phyloP scores from a whole-genome alignment of 2,113 vertebrate species.

The Phyllostomus hastatus region DNA sequence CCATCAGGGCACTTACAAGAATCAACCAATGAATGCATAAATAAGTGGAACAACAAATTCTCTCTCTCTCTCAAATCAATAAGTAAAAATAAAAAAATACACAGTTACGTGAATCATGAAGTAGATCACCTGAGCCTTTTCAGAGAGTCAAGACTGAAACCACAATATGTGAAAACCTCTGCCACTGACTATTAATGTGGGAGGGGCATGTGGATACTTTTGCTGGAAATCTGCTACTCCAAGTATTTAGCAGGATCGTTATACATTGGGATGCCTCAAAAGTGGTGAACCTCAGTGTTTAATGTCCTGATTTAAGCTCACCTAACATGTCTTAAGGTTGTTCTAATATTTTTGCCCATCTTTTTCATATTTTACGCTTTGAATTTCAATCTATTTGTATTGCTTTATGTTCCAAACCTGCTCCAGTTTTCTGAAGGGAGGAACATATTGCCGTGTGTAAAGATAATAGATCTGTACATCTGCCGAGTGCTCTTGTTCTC shows the following conservation, averaged over 20 bases:
- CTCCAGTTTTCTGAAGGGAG: constrained; percentile 38
- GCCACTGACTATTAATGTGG: background rate
- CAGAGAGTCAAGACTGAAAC: background rate
- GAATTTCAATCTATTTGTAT: background rate
- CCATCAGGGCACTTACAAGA: too few species aligned
- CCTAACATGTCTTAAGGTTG: background rate
- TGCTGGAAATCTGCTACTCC: background rate
- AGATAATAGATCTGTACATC: constrained; percentile 59
- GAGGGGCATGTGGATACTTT: too few species aligned
- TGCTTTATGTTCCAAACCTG: constrained; percentile 43
- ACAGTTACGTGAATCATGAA: background rate
- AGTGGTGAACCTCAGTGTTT: background rate
- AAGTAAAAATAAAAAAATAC: background rate
- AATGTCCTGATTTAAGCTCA: background rate
- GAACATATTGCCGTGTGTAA: constrained; percentile 51
- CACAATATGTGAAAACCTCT: background rate
- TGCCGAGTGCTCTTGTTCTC: constrained; percentile 32
- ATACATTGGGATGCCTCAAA: background rate
- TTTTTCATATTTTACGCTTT: constrained; percentile 31
- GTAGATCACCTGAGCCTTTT: background rate
- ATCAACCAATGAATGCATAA: too few species aligned
- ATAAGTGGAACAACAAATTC: too few species aligned
- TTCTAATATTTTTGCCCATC: background rate
- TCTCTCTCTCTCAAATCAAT: too few species aligned
- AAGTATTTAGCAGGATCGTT: background rate